Conservation (phyloP, 2,113 vertebrate genomes). For the Neodontobutis hainanensis region DNA sequence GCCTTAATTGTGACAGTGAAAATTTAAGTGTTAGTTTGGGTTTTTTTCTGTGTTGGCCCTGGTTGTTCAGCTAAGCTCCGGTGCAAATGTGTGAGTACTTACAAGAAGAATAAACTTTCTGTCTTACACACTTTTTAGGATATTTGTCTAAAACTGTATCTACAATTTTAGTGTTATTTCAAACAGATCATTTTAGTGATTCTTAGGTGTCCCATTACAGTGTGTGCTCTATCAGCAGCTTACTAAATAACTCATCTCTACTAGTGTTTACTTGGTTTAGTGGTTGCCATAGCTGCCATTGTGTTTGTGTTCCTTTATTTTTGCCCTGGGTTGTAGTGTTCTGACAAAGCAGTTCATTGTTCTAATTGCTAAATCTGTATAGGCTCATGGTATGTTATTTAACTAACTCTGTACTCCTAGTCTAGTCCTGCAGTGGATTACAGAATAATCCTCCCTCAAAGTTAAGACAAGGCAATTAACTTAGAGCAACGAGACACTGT, state of each 20-base stretch:
- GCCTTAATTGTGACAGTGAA: background rate
- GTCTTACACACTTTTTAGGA: too few species aligned
- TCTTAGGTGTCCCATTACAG: background rate
- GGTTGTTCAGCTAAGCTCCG: background rate
- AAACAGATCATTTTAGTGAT: too few species aligned
- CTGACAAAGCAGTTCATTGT: background rate
- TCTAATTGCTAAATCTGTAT: background rate
- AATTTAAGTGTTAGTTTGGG: background rate
- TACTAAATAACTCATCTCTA: background rate
- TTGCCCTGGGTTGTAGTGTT: background rate
- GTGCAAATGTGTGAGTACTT: too few species aligned
- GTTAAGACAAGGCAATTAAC: background rate
- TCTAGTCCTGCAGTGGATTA: background rate
- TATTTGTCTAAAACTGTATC: background rate
- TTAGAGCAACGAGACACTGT: slow-evolving; percentile 20
- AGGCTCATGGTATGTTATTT: background rate
- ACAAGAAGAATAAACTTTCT: too few species aligned
- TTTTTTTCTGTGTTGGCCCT: background rate
- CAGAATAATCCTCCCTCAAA: slow-evolving; percentile 4
- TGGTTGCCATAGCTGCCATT: slow-evolving; percentile 15
- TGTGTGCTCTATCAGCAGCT: background rate
- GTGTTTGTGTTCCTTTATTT: slow-evolving; percentile 4
- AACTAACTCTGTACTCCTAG: background rate
- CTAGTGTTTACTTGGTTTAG: slow-evolving; percentile 1
- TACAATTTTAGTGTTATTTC: background rate